Conservation (phyloP, 1,140 invertebrate species). For the Ostrea edulis region DNA sequence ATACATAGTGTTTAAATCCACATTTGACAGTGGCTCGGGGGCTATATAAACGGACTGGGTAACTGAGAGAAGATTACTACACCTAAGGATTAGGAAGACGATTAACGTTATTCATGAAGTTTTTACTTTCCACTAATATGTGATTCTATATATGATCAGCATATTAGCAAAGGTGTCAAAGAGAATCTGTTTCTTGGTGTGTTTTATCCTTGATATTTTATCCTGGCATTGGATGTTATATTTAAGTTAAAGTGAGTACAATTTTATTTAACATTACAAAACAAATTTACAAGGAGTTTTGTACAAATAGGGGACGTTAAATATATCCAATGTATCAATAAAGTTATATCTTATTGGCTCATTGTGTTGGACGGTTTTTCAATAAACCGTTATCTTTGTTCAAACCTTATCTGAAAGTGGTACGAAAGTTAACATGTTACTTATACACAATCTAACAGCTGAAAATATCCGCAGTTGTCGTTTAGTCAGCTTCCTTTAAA, state of each 20-base stretch:
- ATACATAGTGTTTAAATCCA: neutral
- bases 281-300: no score
- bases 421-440: neutral
- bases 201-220: neutral
- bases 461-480: neutral
- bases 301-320: no score
- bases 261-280: no score
- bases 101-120: slow-evolving; percentile 4
- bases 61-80: slow-evolving; percentile 7
- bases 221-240: no score
- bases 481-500: no score
- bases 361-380: neutral
- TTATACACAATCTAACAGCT: neutral
- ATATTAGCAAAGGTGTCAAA: neutral
- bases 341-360: no score
- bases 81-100: neutral
- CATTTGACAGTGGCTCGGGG: neutral
- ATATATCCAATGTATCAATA: no score
- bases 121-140: slow-evolving; percentile 19
- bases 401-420: neutral
- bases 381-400: neutral
- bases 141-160: slow-evolving; percentile 10
- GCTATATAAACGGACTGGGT: slow-evolving; percentile 30
- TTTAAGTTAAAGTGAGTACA: no score
- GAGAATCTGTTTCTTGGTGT: neutral